Base-by-base conservation (phyloP, 1,140 invertebrate species). In the Drosophila simulans region DNA sequence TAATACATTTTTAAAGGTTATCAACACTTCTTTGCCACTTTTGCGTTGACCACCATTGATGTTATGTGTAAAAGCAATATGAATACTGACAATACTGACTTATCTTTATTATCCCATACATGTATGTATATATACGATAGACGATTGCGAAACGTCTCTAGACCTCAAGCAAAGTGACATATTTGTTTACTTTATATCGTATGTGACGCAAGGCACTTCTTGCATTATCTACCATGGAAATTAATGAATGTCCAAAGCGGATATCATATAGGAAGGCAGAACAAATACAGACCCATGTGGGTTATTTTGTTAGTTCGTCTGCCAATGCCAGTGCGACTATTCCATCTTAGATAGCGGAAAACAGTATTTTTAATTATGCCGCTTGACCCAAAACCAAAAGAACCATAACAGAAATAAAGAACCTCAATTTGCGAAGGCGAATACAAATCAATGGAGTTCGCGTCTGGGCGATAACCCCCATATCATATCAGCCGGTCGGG, bases 361-460 rank as follows among this genome's bases (percentile, higher is more conserved):
- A 15, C 27, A 4, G 52, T 46, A 17, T 70, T 69, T 73, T 74
- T 86, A 86, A 85, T 86, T 86, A 74, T 73, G 65, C 17, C 31
- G 59, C 55, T 70, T 58, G 56, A 53, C 54, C 27, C 35, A 69
- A 25, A 45, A 37, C 22, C 34, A 11, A 48, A 80, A 39, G 17
- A 13, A 48, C 20, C 20, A 37, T 10, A 45, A 52, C 2, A 56
- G 11, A 46, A 56, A 48, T 15, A 25, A 51, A 59, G 54, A 27
- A 12, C n/a, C 34, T 46, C 53, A 70, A 62, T 56, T 55, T 45
- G 37, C 51, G 13, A 49, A 15, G 37, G 51, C 59, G 60, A 80
- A 85, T 80, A 66, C 63, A 88, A 86, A 82, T 78, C 69, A 82
- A 79, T 62, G 77, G 78, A 75, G 82, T 86, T 81, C 66, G 74